Percentiles rank a stretch among this genome's conserved stretches.
These are phyloP conservation scores for Pheosia gnoma DNA, from an alignment of 2,888 invertebrate species.

Conservation along the genomic window DNA sequence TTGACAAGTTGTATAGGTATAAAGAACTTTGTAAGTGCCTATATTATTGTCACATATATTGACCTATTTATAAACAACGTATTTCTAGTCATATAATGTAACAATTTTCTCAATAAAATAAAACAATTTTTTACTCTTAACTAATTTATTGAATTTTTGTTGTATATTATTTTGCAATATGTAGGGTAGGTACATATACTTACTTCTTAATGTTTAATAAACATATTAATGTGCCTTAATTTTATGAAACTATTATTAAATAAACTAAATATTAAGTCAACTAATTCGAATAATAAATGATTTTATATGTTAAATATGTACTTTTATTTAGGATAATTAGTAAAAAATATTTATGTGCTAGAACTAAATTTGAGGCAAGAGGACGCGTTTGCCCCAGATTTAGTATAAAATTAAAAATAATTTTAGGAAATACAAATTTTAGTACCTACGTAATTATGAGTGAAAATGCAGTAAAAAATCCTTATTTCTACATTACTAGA, in stretches of 20 bases:
- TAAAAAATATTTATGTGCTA: background rate
- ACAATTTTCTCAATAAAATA: background rate
- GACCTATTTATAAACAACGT: background rate
- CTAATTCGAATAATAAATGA: constrained; percentile 15
- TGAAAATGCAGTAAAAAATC: constrained; percentile 72
- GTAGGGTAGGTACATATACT: constrained; percentile 40
- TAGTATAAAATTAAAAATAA: constrained; percentile 26
- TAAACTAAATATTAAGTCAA: constrained; percentile 9
- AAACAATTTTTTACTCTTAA: background rate
- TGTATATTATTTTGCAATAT: constrained; percentile 44
- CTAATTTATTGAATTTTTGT: constrained; percentile 28
- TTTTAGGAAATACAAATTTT: constrained; percentile 14
- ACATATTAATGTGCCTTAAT: constrained; percentile 25
- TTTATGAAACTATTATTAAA: constrained; percentile 6
- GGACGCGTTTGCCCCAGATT: constrained; percentile 76
- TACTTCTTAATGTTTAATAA: constrained; percentile 37
- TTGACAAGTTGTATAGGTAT: background rate
- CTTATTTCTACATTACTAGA: constrained; percentile 12
- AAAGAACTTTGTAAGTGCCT: no score
- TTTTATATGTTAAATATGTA: constrained; percentile 16
- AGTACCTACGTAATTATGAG: constrained; percentile 41
- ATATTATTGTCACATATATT: background rate
- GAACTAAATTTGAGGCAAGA: constrained; percentile 69
- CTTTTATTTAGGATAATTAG: constrained; percentile 1
- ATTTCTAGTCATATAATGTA: constrained; percentile 4